Evolutionary conservation across 2,888 invertebrate species (phyloP).

Genomic region (Polydrusus pterygomalis): DNA sequence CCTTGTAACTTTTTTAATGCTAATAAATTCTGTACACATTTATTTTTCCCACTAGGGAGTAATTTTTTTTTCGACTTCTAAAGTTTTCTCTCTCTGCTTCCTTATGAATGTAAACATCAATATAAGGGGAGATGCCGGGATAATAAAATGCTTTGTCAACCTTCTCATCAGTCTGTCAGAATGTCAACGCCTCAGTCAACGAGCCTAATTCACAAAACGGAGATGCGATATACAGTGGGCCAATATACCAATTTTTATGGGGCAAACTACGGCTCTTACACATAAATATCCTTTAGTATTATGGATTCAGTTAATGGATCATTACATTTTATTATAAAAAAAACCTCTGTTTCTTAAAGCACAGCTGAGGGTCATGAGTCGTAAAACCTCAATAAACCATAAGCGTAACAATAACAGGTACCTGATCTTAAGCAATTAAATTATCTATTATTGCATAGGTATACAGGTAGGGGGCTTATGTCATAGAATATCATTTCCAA

Average conservation of each 20-base stretch:
- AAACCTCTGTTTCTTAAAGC: too few relatives aligned
- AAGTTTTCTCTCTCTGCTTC: constrained; percentile 19
- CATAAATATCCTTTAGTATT: too few relatives aligned
- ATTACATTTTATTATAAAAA: too few relatives aligned
- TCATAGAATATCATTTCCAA: too few relatives aligned
- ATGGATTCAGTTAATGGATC: too few relatives aligned
- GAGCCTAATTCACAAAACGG: constrained; percentile 48
- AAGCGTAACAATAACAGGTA: too few relatives aligned
- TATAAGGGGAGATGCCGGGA: constrained; percentile 47
- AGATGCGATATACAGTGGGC: constrained; percentile 7
- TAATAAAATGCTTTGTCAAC: constrained; percentile 56
- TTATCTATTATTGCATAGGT: too few relatives aligned
- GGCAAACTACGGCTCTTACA: too few relatives aligned
- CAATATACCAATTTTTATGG: neutral
- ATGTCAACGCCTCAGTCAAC: constrained; percentile 52
- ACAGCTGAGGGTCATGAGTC: too few relatives aligned
- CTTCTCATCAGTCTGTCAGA: constrained; percentile 51
- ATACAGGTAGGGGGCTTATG: too few relatives aligned
- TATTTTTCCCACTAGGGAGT: constrained; percentile 35
- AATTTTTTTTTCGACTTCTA: constrained; percentile 28
- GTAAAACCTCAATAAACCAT: too few relatives aligned
- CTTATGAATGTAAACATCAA: constrained; percentile 52
- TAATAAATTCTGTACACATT: constrained; percentile 46
- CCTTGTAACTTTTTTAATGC: neutral
- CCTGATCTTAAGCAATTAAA: too few relatives aligned